phyloP scores from a whole-genome alignment of 92 coral and sea anemone genomes.

The Palythoa caribaeorum region DNA sequence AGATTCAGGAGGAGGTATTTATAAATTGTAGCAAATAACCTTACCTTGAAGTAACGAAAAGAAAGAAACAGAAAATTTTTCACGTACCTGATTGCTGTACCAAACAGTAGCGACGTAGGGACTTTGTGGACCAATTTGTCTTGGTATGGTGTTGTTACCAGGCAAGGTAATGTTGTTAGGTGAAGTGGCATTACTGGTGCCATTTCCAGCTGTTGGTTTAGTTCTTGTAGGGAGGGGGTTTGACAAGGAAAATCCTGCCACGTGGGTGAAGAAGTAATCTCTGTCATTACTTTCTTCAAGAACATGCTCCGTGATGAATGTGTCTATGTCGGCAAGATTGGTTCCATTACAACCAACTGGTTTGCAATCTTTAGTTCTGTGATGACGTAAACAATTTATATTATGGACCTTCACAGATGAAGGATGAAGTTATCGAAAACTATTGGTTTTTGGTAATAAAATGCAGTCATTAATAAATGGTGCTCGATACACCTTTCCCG shows the following conservation, averaged over 20 bases:
- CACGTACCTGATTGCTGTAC: conserved; percentile 40
- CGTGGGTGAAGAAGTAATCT: conserved; percentile 82
- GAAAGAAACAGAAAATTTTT: not conserved
- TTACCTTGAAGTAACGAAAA: not conserved
- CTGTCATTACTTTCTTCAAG: conserved; percentile 76
- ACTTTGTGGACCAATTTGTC: conserved; percentile 12
- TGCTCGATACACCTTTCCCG: no score
- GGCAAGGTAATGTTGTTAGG: conserved; percentile 2
- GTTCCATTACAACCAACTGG: conserved; percentile 67
- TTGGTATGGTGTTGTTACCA: conserved; percentile 16
- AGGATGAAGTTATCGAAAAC: no score
- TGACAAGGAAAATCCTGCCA: conserved; percentile 84
- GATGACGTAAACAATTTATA: not conserved
- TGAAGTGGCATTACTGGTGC: conserved; percentile 4
- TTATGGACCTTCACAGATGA: no score
- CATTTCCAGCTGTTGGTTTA: not conserved
- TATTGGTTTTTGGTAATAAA: no score
- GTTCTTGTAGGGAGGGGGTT: not conserved
- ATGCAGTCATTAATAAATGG: no score
- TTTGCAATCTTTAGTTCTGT: conserved; percentile 41
- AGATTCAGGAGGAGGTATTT: no score
- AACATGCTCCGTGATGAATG: conserved; percentile 80
- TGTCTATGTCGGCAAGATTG: conserved; percentile 62
- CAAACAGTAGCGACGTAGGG: conserved; percentile 33
- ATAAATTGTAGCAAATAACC: no score